Evolutionary conservation across 1,140 invertebrate species (phyloP), one percentile per base, ranked within the genome.

Genomic region (Heterodera schachtii): DNA sequence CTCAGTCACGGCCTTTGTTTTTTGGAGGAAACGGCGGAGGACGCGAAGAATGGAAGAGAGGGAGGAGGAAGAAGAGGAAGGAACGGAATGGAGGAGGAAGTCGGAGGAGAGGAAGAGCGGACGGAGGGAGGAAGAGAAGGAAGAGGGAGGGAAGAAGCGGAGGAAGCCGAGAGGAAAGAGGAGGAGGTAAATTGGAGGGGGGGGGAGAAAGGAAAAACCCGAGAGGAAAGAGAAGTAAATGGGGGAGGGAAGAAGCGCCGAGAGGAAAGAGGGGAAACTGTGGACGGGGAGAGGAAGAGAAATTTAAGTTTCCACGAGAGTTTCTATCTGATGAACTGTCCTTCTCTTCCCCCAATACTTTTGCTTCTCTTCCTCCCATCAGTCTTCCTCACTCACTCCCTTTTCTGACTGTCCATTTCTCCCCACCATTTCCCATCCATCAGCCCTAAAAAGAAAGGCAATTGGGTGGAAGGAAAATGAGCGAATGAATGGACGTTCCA

Each of bases 311-410:
- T 31, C 31, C 31, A 31, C 31, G 31, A 31, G 31, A 31, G 31
- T 71, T 71, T 71, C 31, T 2, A 46, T 9, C 31, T 3, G 31
- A 41, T 71, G 9, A 41, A 21, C 31, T 31, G 31, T 31, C 21
- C 69, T 3, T 31, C 69, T 31, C 69, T 71, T 31, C 21, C 21
- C 19, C 44, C 69, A 31, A 71, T 71, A 31, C 69, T 19, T 60
- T 52, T 52, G 6, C 49, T 19, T 60, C 57, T 60, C 57, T 60
- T 31, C 69, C 69, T 6, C 19, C 69, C 69, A 71, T 71, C 69
- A n/a, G 41, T 71, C 69, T 71, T 71, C 69, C 69, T 71, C 67
- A 43, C 67, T 43, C 19, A 9, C n/a, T 21, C n/a, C n/a, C 69
- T n/a, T 41, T 52, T 52, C 49, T 52, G 6, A 52, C 49, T 52